Evolutionary conservation across 2,888 invertebrate species (phyloP).

Genomic region (Xylota sylvarum): DNA sequence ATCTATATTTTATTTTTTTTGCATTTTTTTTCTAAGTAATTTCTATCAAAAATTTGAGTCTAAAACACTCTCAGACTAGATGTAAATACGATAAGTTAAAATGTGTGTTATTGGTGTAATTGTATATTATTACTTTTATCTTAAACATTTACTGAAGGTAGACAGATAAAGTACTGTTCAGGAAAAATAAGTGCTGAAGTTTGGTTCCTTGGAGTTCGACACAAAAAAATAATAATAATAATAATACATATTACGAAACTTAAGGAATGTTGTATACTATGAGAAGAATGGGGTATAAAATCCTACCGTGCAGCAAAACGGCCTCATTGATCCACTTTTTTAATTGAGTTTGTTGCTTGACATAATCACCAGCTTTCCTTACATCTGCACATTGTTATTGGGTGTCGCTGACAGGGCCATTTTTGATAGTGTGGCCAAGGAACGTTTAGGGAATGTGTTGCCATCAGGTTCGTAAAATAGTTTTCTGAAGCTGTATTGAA

Average conservation of each 20-base stretch:
- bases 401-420: slow-evolving; percentile 87
- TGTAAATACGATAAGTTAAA: slow-evolving; percentile 63
- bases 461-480: slow-evolving; percentile 90
- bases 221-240: slow-evolving; percentile 21
- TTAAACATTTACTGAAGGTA: slow-evolving; percentile 40
- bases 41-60: slow-evolving; percentile 67
- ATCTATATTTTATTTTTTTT: background rate
- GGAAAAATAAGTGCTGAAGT: slow-evolving; percentile 47
- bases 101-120: slow-evolving; percentile 28
- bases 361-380: slow-evolving; percentile 29
- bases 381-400: slow-evolving; percentile 69
- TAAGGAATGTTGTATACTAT: slow-evolving; percentile 11
- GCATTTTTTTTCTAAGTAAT: slow-evolving; percentile 38
- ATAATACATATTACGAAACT: slow-evolving; percentile 3
- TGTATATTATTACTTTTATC: slow-evolving; percentile 19
- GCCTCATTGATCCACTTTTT: slow-evolving; percentile 39
- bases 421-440: slow-evolving; percentile 92
- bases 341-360: slow-evolving; percentile 49
- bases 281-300: slow-evolving; percentile 33
- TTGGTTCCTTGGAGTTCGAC: slow-evolving; percentile 54
- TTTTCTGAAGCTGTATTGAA: slow-evolving; percentile 92
- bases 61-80: slow-evolving; percentile 72
- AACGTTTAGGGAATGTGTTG: slow-evolving; percentile 91
- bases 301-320: slow-evolving; percentile 40
- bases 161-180: slow-evolving; percentile 43